Conservation (phyloP, 2,797 vertebrate species). For the Arvicola amphibius region DNA sequence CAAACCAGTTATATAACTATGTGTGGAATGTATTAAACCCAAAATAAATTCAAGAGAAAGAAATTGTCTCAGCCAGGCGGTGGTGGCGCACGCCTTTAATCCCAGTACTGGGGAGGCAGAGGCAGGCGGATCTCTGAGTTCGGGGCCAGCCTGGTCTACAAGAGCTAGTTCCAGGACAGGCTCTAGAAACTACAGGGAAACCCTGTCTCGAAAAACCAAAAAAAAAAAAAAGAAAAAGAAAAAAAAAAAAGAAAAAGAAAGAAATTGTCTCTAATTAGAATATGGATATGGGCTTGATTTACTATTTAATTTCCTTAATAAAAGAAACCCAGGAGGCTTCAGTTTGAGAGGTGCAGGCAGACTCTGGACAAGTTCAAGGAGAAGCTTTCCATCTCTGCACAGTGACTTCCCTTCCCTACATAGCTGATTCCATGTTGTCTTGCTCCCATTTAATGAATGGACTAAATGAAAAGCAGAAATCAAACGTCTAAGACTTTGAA, state of each 20-base stretch:
- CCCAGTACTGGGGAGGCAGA: too few species aligned
- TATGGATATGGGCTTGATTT: background rate
- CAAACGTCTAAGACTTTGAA: background rate
- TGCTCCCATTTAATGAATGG: background rate
- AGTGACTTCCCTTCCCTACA: background rate
- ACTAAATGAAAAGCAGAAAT: background rate
- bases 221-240: too few species aligned
- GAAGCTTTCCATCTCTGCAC: background rate
- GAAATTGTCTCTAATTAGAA: background rate
- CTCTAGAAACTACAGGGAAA: too few species aligned
- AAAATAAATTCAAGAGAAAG: conserved; percentile 26
- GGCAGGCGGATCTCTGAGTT: too few species aligned
- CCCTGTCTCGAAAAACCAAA: too few species aligned
- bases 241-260: conserved; percentile 38
- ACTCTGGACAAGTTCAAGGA: conserved; percentile 18
- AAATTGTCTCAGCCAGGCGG: too few species aligned
- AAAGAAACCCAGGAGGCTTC: background rate
- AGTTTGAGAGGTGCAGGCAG: conserved; percentile 2
- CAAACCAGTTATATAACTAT: background rate
- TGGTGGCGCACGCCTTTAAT: too few species aligned
- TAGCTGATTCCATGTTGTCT: background rate
- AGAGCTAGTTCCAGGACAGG: too few species aligned
- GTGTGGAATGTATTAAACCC: background rate
- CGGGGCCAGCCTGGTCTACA: too few species aligned
- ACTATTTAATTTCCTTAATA: conserved; percentile 2